A percentile compares a stretch with the other conserved stretches of the same genome.
Conservation (phyloP, 2,113 vertebrate genomes). For the Cichladusa arquata region DNA sequence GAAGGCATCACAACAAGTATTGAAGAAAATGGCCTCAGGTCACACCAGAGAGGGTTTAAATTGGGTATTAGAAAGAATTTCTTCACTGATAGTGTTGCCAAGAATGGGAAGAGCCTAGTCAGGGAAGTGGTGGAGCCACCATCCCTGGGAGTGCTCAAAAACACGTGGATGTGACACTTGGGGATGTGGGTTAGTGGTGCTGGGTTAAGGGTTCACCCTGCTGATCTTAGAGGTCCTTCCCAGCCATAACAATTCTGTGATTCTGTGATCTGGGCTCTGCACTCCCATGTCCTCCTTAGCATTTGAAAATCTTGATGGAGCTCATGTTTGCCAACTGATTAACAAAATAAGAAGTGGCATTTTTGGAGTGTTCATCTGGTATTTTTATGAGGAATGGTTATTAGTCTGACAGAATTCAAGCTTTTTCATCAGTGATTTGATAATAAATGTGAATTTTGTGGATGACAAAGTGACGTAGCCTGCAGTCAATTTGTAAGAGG, state of each 20-base stretch:
- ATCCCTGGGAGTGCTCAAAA: neutral
- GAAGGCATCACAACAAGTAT: neutral
- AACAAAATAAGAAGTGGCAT: neutral
- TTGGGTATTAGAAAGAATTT: neutral
- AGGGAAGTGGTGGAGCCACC: neutral
- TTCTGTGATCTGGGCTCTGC: neutral
- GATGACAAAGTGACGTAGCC: neutral
- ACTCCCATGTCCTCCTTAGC: neutral
- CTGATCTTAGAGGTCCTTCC: no score
- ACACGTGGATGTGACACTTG: neutral
- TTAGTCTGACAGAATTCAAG: neutral
- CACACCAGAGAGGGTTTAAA: neutral
- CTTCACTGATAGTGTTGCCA: neutral
- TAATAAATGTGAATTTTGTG: neutral
- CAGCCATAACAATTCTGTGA: neutral
- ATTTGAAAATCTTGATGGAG: neutral
- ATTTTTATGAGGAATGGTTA: neutral
- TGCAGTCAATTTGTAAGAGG: neutral
- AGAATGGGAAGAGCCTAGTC: neutral
- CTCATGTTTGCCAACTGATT: neutral
- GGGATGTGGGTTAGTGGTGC: accelerated
- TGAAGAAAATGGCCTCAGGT: neutral
- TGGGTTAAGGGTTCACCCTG: neutral
- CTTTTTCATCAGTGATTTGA: neutral
- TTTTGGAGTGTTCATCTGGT: neutral